A percentile compares a stretch with the other conserved stretches of the same genome.
Conservation (phyloP, 2,797 vertebrate species). For the Darevskia nairensis region DNA sequence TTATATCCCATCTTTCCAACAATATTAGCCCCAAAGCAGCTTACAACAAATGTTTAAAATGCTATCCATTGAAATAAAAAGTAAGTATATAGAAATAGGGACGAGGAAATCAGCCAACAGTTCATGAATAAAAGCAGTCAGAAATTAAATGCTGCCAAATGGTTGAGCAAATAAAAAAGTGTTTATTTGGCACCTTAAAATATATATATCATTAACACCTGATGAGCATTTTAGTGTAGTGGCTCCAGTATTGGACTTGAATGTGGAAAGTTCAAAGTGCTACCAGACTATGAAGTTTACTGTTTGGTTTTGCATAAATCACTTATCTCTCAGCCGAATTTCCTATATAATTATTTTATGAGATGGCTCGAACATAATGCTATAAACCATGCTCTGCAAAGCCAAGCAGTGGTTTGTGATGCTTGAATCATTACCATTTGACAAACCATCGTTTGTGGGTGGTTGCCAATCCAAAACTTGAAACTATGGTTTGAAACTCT, state of each 20-base stretch:
- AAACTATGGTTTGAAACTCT: background rate
- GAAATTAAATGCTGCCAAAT: background rate
- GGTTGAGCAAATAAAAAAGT: background rate
- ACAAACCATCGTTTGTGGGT: background rate
- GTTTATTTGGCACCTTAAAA: background rate
- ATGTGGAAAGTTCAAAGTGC: background rate
- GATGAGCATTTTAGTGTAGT: background rate
- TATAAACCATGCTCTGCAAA: background rate
- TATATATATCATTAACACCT: background rate
- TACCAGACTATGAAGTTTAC: background rate
- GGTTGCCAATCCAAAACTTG: background rate
- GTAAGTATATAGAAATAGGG: background rate
- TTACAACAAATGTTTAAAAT: background rate
- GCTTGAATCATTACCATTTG: background rate
- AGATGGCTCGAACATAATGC: background rate
- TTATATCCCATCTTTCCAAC: background rate
- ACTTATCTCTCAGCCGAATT: background rate
- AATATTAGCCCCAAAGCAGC: background rate
- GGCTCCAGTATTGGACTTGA: background rate
- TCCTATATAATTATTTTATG: background rate
- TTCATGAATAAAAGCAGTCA: background rate
- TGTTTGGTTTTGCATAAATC: background rate
- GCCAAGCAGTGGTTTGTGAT: background rate
- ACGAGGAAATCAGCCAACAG: background rate
- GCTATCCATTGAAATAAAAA: background rate